Evolutionary conservation across 2,888 invertebrate genomes (phyloP), one percentile per base, ranked within the genome.

Genomic region (Syritta pipiens): DNA sequence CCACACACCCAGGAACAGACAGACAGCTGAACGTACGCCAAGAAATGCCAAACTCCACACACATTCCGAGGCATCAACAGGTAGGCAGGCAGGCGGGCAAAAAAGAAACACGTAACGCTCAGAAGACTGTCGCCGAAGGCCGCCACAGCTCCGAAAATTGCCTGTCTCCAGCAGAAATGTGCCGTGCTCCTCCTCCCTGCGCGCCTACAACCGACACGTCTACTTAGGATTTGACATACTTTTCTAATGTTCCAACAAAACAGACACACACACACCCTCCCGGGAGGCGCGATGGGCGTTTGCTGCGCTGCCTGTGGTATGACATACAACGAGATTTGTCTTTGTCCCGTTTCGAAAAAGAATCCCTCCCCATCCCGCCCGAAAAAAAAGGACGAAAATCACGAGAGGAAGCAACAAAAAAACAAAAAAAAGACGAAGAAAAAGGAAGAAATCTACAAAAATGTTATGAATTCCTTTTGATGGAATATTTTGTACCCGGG

Each of bases 381-480:
- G n/a, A n/a, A n/a, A n/a, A n/a, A n/a, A n/a, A n/a, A n/a, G n/a
- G n/a, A n/a, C n/a, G n/a, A n/a, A n/a, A n/a, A n/a, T n/a, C n/a
- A n/a, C n/a, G 32, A 44, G 12, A 12, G 12, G 30, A 32, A 53
- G 17, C 9, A 35, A 32, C 20, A 42, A 17, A 19, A 26, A 51
- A 42, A 20, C 26, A 30, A 44, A 26, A n/a, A 4, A 35, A 49
- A 12, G 5, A 22, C 44, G 28, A 26, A 24, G 17, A 55, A 35
- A 28, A 2, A 28, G 32, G 10, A 22, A 37, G 12, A 57, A 46
- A 53, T 22, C 37, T 46, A 14, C 40, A 51, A 65, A 71, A 71
- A 69, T 48, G 32, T 72, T 77, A 60, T 72, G 65, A 72, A 77
- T 72, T 77, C 46, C 65, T 77, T 77, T 71, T 77, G 71, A 77